Base-by-base conservation (phyloP, 2,888 invertebrate genomes). In the Idaea biselata region DNA sequence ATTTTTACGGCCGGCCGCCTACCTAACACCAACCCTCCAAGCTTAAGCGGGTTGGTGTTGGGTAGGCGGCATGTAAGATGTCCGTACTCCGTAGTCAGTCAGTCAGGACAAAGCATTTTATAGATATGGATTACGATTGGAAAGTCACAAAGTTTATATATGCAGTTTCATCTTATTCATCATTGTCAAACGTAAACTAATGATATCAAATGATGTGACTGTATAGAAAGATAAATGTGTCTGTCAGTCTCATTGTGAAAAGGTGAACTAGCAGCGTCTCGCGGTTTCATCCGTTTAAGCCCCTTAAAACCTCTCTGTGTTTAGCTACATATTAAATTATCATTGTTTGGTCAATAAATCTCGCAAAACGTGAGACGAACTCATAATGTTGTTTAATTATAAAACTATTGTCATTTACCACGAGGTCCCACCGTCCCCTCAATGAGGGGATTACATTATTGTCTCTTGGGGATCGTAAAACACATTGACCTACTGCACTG, bases 151-250 rank as follows among this genome's bases (percentile, higher is more conserved):
- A 58, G n/a, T n/a, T n/a, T n/a, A 65, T 71, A 71, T 25, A 3
- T 25, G 25, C n/a, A 66, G 67, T 69, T 71, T 71, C 68, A 60
- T 66, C 65, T n/a, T 60, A 71, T 69, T 67, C 63, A 66, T 69
- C 69, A 66, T 66, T 64, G 66, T 65, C 64, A 59, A 58, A 68
- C 68, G 68, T 68, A 60, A 58, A 65, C 67, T 71, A 71, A 71
- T 69, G 71, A 71, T 65, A 68, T 63, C 67, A 66, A 63, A 63
- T 63, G 61, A 63, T 63, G 66, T 60, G 58, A 55, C 67, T 68
- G 64, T 57, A 55, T 59, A 0, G 32, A 44, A 3, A 1, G 14
- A 14, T 44, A 11, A 14, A 14, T 44, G 1, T 17, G 55, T 16
- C n/a, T n/a, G 16, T 16, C 55, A 1, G 6, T 55, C 7, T 11